Base-by-base conservation (phyloP, 2,113 vertebrate species). In the Irena cyanogastra region DNA sequence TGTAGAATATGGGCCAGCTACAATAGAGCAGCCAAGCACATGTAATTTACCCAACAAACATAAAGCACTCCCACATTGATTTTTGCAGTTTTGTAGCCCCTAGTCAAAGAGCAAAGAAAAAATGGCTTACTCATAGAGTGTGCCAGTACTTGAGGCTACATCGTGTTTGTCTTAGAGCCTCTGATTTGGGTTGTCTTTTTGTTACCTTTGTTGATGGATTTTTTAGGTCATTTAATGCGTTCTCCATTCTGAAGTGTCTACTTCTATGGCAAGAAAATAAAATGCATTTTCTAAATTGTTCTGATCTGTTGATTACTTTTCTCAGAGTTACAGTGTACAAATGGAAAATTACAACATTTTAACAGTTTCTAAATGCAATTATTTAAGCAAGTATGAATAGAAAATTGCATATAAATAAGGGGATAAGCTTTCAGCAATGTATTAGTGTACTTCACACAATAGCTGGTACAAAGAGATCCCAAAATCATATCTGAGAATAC, bases 31-130 rank as follows among this genome's bases (percentile, higher is more conserved):
- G 98, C 97, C 98, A 97, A 98, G 98, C 98, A 98, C 97, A 93
- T 97, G 98, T 99, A 99, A 99, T 99, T 99, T 98, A 98, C 96
- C 98, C 98, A 97, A 98, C 98, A 98, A 98, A 98, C 97, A 98
- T 97, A 98, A 97, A 97, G 98, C 98, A 98, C 96, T 98, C 96
- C 95, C 94, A 97, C 98, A 99, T 99, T 99, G 99, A 99, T 99
- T 99, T 97, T 98, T 97, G 96, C 94, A 97, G 98, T 98, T 99
- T 98, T 98, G 97, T 98, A 98, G 98, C 98, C 98, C 97, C 98
- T 97, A 98, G 98, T 98, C 99, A 99, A 98, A 98, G 97, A 98
- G 97, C 93, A 92, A 94, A 98, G 97, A 93, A 98, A 98, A 98
- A 98, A 98, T 86, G 92, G 97, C 98, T 99, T 98, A 98, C 98